Base-by-base conservation (phyloP, 2,113 vertebrate species). In the Rhynchopsitta pachyrhyncha region DNA sequence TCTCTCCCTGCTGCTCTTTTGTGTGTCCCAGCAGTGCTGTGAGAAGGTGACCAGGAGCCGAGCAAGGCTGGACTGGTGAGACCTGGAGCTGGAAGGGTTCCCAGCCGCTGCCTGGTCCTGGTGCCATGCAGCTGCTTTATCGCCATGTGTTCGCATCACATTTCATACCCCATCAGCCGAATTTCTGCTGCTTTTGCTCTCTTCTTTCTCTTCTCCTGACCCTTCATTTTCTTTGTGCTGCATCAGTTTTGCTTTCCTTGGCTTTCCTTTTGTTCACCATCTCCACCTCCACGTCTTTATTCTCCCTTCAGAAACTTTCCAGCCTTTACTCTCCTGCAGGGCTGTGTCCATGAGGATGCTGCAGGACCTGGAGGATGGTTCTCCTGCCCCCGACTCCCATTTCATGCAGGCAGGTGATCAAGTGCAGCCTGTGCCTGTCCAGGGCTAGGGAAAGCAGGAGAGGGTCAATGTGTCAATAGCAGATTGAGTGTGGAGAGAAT, bases 401-500 rank as follows among this genome's bases (percentile, higher is more conserved):
- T 87, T 42, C 67, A 1, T 0, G 41, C 4, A 13, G 55, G 84
- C 53, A 25, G 70, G 42, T 18, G 76, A 79, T 71, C 11, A 33
- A 55, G 46, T 4, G 20, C 60, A 63, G 55, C 31, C 57, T 64
- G 42, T 9, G 29, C 82, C 92, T 73, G 67, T 87, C 62, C 71
- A 16, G 50, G 69, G 74, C 12, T 9, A 64, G 67, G 49, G 33
- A 70, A 89, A 0, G 1, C 69, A 28, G 73, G 83, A 69, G 13
- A 64, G 79, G 93, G 88, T 93, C 94, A 84, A 37, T 3, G 20
- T 41, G 67, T 88, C 82, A 66, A 55, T 41, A 67, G 88, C 92
- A 86, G 95, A 97, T 94, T 92, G 95, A 97, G 93, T 93, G 79
- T 0, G 3, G 94, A 91, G 74, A 97, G 92, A 95, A 97, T 94